Conservation (phyloP, 2,888 invertebrate species). For the Leucoma salicis region DNA sequence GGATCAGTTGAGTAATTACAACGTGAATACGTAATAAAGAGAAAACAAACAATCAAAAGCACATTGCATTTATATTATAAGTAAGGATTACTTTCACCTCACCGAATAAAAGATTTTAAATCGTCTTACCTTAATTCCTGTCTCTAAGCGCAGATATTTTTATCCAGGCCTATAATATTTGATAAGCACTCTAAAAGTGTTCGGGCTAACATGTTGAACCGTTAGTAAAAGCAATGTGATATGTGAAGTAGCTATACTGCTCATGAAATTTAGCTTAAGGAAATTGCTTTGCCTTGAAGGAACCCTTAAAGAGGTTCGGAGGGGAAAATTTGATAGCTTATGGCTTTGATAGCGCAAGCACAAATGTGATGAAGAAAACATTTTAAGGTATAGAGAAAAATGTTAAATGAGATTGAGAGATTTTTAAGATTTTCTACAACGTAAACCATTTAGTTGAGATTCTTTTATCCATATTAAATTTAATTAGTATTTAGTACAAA, state of each 20-base stretch:
- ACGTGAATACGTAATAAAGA: too few species aligned
- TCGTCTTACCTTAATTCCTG: not conserved
- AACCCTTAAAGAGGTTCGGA: constrained; percentile 60
- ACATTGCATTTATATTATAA: too few species aligned
- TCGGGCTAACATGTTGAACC: constrained; percentile 50
- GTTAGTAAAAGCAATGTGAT: constrained; percentile 62
- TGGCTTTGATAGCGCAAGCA: constrained; percentile 59
- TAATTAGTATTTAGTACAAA: too few species aligned
- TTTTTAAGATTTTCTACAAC: constrained; percentile 5
- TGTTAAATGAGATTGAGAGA: constrained; percentile 10
- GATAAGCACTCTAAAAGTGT: constrained; percentile 37
- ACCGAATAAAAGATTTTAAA: too few species aligned
- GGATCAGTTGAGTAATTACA: too few species aligned
- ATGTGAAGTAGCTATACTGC: constrained; percentile 65
- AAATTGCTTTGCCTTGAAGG: constrained; percentile 70
- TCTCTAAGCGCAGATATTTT: constrained; percentile 11
- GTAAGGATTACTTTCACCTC: too few species aligned
- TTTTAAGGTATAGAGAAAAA: constrained; percentile 36
- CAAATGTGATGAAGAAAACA: constrained; percentile 48
- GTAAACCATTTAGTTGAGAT: too few species aligned
- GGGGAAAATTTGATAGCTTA: constrained; percentile 75
- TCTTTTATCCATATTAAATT: too few species aligned
- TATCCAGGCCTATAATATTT: constrained; percentile 18
- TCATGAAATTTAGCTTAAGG: constrained; percentile 77
- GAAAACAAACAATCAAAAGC: too few species aligned